Evolutionary conservation across 2,113 vertebrate species (phyloP).

Genomic region (Cyanocitta stelleri): DNA sequence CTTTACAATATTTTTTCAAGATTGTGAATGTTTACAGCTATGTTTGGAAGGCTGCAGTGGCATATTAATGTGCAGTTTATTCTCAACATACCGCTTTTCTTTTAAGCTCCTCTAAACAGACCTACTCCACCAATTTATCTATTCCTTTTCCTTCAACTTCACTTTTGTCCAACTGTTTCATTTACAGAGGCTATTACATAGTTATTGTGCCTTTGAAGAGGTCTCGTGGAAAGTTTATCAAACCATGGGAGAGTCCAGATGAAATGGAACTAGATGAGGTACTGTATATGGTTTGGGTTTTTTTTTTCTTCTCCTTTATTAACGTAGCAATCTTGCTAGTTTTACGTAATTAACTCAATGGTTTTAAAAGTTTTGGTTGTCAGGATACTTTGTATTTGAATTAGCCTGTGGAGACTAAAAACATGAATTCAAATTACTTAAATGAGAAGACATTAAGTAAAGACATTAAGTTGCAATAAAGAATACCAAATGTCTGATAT

Average conservation of each 20-base stretch:
- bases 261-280: conserved; percentile 99
- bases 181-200: conserved; percentile 91
- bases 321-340: neutral
- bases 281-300: neutral
- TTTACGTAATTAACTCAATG: neutral
- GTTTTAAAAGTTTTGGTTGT: neutral
- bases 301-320: neutral
- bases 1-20: neutral
- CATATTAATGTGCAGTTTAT: neutral
- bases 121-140: neutral
- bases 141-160: neutral
- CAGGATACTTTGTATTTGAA: neutral
- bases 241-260: conserved; percentile 94
- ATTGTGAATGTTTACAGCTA: neutral
- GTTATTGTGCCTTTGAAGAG: conserved; percentile 98
- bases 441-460: conserved; percentile 42
- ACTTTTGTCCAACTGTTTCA: conserved; percentile 25
- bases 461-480: conserved; percentile 35
- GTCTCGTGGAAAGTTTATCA: conserved; percentile 93
- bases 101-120: neutral
- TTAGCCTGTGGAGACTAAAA: neutral
- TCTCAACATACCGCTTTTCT: neutral
- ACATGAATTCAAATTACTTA: conserved; percentile 33
- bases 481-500: conserved; percentile 32
- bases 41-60: neutral